Conservation (phyloP, 1,140 invertebrate species). For the Drosophila watanabei region DNA sequence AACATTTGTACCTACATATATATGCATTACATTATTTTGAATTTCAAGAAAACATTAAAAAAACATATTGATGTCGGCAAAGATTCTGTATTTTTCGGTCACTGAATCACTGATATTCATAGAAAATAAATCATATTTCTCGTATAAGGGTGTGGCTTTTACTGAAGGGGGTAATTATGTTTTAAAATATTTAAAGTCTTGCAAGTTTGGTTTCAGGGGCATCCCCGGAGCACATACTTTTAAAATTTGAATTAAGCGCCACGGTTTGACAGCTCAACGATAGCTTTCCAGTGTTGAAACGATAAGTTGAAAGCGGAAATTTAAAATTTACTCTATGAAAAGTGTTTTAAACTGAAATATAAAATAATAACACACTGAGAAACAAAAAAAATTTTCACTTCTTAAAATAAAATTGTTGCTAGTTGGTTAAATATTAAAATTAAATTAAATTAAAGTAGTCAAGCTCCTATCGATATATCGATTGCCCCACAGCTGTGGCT, state of each 20-base stretch:
- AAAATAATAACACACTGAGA: not conserved
- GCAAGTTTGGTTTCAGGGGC: not conserved
- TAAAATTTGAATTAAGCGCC: not conserved
- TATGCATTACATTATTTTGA: slow-evolving; percentile 62
- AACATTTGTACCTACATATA: slow-evolving; percentile 60
- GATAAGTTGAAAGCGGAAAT: not conserved
- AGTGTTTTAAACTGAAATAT: no score
- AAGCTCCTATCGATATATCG: not conserved
- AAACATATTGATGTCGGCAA: slow-evolving; percentile 54
- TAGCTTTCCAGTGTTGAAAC: not conserved
- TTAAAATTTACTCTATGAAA: not conserved
- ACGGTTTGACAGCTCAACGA: not conserved
- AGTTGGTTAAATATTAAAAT: not conserved
- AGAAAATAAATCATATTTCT: slow-evolving; percentile 59
- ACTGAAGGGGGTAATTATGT: not conserved
- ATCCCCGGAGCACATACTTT: not conserved
- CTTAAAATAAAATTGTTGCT: no score
- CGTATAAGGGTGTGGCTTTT: not conserved
- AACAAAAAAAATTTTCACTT: not conserved
- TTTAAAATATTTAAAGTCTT: not conserved
- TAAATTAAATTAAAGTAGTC: no score
- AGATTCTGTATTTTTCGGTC: slow-evolving; percentile 61
- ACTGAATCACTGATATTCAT: slow-evolving; percentile 50
- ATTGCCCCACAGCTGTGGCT: no score
- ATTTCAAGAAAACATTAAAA: slow-evolving; percentile 26